These are phyloP conservation scores for Phylloscopus trochilus DNA, from an alignment of 2,113 vertebrate genomes.

Conservation along the genomic window DNA sequence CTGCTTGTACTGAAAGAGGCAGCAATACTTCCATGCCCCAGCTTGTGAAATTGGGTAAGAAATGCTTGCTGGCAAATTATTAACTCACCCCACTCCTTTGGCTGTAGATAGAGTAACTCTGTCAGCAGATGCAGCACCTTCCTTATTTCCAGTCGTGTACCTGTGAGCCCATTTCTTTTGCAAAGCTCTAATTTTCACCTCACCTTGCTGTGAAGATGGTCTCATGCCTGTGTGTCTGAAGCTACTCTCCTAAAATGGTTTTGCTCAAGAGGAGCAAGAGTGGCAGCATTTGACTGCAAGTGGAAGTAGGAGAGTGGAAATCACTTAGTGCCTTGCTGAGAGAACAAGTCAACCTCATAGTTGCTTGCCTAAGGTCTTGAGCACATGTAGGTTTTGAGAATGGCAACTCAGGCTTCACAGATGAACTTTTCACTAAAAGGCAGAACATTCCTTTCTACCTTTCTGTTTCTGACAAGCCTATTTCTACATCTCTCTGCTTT, in stretches of 20 bases:
- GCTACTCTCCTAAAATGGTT: neutral
- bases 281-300: neutral
- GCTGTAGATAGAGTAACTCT: neutral
- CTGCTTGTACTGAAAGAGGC: conserved; percentile 90
- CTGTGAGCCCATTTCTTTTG: neutral
- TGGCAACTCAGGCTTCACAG: neutral
- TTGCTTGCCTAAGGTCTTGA: neutral
- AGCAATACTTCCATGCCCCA: conserved; percentile 85
- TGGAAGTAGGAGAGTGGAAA: neutral
- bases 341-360: neutral
- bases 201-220: neutral
- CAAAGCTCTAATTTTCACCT: neutral
- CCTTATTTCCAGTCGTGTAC: neutral
- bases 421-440: neutral
- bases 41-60: conserved; percentile 89
- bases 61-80: neutral
- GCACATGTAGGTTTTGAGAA: neutral
- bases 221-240: neutral
- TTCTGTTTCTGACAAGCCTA: neutral
- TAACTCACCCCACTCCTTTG: neutral
- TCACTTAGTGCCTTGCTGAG: neutral
- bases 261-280: neutral
- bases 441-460: neutral
- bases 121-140: neutral
- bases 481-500: neutral